A percentile compares a stretch with the other conserved stretches of the same genome.
Evolutionary conservation across 2,797 vertebrate species (phyloP).

Genomic region (Malacoctenus gilli): DNA sequence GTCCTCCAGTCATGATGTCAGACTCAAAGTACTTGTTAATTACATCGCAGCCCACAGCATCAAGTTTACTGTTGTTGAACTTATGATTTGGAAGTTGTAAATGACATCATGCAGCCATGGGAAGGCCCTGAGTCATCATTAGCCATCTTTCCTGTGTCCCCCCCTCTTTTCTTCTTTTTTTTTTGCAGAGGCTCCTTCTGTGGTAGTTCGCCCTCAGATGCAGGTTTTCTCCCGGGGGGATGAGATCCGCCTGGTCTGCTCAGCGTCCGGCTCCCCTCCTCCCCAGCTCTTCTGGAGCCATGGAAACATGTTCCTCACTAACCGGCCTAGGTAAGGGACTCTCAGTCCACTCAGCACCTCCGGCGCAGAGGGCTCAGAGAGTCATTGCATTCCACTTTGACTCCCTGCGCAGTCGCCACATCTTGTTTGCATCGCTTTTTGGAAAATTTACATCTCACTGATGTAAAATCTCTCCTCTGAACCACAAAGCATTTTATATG

Average conservation of each 20-base stretch:
- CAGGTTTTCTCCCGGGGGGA: slow-evolving; percentile 83
- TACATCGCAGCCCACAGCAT: slow-evolving; percentile 12
- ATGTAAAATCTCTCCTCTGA: slow-evolving; percentile 10
- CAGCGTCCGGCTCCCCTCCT: slow-evolving; percentile 82
- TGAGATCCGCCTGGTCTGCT: slow-evolving; percentile 87
- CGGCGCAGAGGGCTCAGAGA: slow-evolving; percentile 47
- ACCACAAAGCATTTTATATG: slow-evolving; percentile 28
- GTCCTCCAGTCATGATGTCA: slow-evolving; percentile 48
- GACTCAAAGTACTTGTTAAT: slow-evolving; percentile 33
- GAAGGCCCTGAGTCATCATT: slow-evolving; percentile 51
- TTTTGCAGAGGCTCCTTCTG: slow-evolving; percentile 85
- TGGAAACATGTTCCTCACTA: slow-evolving; percentile 80
- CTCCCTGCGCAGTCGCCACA: slow-evolving; percentile 34
- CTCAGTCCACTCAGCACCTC: slow-evolving; percentile 73
- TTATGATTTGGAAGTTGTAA: slow-evolving; percentile 42
- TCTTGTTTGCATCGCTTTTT: slow-evolving; percentile 61
- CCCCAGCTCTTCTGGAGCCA: slow-evolving; percentile 86
- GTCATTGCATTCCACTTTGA: slow-evolving; percentile 56
- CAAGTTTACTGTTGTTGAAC: slow-evolving; percentile 48
- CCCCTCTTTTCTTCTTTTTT: slow-evolving; percentile 47
- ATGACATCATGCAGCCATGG: slow-evolving; percentile 57
- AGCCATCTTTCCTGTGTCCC: slow-evolving; percentile 12
- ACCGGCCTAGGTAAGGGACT: slow-evolving; percentile 83
- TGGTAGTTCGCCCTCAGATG: slow-evolving; percentile 80
- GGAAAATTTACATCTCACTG: slow-evolving; percentile 37